Evolutionary conservation across 1,140 invertebrate species (phyloP), one percentile per base, ranked within the genome.

Genomic region (Achroia grisella): DNA sequence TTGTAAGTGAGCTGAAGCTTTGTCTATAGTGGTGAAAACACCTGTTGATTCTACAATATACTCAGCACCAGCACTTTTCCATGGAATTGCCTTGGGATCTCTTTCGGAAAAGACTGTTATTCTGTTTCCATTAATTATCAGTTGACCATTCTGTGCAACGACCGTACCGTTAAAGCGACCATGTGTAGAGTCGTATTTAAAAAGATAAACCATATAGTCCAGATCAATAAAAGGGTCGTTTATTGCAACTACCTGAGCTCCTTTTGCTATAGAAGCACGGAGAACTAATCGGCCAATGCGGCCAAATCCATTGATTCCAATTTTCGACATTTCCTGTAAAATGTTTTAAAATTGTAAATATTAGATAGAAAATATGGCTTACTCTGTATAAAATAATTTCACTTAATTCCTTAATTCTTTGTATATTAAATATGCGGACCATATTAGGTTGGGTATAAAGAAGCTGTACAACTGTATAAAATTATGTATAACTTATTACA

Each of bases 11-110:
- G 89, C 90, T 34, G 91, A 91, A 11, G 96, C 96, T 62, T 97
- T 97, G 5, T 98, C 97, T 33, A 92, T 91, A 29, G 96, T 98
- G 23, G 97, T 99, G 86, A 98, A 99, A 0, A 97, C 95, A 67
- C 98, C 98, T 71, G 98, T 99, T 4, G 97, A 98, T 79, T 99
- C 98, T 31, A 99, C 95, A 33, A 99, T 92, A 70, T 98, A 98
- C 50, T 96, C 92, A 56, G 95, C 97, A 46, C 95, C 95, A 86
- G 91, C 90, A 44, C 92, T 91, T 5, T 86, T 89, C 98, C 98
- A 99, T 45, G 93, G 93, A 68, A 99, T 97, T 46, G 90, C 88
- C 65, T 92, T 93, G 0, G 96, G 96, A 71, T 99, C 94, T 44
- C 91, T 89, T 74, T 97, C 94, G 48, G 89, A 89, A 87, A 92